Evolutionary conservation across 2,797 vertebrate genomes (phyloP).

Genomic region (Trematomus bernacchii): DNA sequence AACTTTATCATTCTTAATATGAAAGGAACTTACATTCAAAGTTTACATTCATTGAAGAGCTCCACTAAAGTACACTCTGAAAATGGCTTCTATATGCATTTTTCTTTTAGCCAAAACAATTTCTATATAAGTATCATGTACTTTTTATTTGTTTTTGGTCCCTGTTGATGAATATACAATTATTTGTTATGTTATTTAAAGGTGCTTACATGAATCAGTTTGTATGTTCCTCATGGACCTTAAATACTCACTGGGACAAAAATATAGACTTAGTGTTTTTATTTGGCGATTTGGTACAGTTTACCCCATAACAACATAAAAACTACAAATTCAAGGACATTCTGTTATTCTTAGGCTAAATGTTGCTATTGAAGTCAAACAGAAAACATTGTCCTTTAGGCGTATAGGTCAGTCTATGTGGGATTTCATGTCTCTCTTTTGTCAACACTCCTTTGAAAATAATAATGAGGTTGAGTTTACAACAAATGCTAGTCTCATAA

Average conservation of each 20-base stretch:
- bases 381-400: neutral
- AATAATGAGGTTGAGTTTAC: neutral
- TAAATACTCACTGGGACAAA: neutral
- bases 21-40: neutral
- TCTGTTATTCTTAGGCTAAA: neutral
- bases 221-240: neutral
- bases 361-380: neutral
- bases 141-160: too few relatives aligned
- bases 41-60: neutral
- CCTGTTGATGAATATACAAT: neutral
- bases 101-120: too few relatives aligned
- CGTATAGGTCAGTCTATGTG: neutral
- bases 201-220: neutral
- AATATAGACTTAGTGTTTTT: neutral
- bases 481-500: neutral
- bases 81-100: neutral
- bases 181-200: neutral
- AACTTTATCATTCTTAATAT: too few relatives aligned
- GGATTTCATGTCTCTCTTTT: neutral
- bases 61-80: neutral
- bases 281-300: neutral
- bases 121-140: too few relatives aligned
- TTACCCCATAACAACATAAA: too few relatives aligned
- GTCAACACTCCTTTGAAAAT: neutral
- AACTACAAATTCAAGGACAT: too few relatives aligned